Base-by-base conservation (phyloP, 2,113 vertebrate genomes). In the Psilopsiagon aurifrons region DNA sequence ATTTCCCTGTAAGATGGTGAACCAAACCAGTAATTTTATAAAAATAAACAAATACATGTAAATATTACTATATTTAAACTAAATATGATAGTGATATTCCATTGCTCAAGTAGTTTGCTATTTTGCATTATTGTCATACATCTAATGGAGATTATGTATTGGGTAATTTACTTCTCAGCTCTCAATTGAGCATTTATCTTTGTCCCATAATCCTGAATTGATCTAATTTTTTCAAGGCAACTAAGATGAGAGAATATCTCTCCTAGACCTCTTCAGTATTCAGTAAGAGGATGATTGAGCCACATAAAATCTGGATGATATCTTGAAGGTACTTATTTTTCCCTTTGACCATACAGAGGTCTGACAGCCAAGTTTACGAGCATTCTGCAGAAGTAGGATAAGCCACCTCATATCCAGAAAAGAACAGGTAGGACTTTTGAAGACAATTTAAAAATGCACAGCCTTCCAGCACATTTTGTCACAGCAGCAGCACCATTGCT, bases 281-380 rank as follows among this genome's bases (percentile, higher is more conserved):
- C 31, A 49, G 2, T 76, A 60, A 87, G 31, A 71, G 9, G 86
- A 83, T 2, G 3, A 62, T 80, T 69, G 44, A 73, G 8, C 4
- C 39, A 77, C 28, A 13, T 64, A 64, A 86, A 83, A 73, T 60
- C 28, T 43, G 79, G 66, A 79, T 46, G 4, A 12, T 8, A 33
- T 79, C 35, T 51, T 69, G 35, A 16, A 79, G 17, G 6, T 71
- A 14, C 9, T 80, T 88, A 3, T 73, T 93, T 87, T 85, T 76
- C 9, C n/a, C n/a, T 28, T 18, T 83, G 52, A 20, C 68, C 13
- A 3, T n/a, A 41, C 2, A 66, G 18, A 4, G n/a, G 23, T 8
- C 24, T 73, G 49, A 59, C 16, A 49, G 22, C 10, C 0, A 1
- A 60, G 25, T 16, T n/a, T 37, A 63, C 0, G 2, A 74, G 24